Base-by-base conservation (phyloP, 2,797 vertebrate species). In the Miichthys miiuy region DNA sequence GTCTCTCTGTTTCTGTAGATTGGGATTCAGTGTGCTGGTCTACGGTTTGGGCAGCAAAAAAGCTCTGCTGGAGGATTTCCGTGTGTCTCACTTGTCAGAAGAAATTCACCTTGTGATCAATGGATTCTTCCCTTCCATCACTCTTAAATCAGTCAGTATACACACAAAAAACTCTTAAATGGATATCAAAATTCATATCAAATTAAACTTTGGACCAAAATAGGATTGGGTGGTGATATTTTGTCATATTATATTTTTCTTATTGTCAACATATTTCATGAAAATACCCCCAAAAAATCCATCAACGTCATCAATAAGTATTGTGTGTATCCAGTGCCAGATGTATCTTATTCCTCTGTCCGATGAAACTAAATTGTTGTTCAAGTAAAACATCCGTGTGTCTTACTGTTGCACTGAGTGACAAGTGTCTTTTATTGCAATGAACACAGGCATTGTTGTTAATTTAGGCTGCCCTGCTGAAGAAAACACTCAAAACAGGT, bases 41-140 rank as follows among this genome's bases (percentile, higher is more conserved):
- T 99, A 97, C 56, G 98, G 98, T 74, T 91, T 99, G 91, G 98
- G 98, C 79, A 99, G 98, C 62, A 99, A 99, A 88, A 97, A 93
- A 88, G 91, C 94, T 79, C 92, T 99, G 75, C 92, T 99, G 74
- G 98, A 99, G 91, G 96, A 94, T 30, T 99, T 99, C 92, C 95
- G 98, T 61, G 81, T 83, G 5, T 94, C 94, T 73, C 75, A 96
- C 87, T 91, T 99, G 83, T 94, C 94, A 47, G 86, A 96, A 85
- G 95, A 94, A 68, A 62, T 97, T 79, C 97, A 99, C 68, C 82
- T 99, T 65, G 98, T 99, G 86, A 92, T 99, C 92, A 99, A 99
- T 34, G 98, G 98, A 72, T 99, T 98, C 89, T 99, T 99, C 86
- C 98, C 98, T 51, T 97, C 97, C 77, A 97, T 99, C 70, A 98